A percentile compares a stretch with the other conserved stretches of the same genome.
Conservation (phyloP, 2,888 invertebrate species). For the Orthonychiurus folsomi region DNA sequence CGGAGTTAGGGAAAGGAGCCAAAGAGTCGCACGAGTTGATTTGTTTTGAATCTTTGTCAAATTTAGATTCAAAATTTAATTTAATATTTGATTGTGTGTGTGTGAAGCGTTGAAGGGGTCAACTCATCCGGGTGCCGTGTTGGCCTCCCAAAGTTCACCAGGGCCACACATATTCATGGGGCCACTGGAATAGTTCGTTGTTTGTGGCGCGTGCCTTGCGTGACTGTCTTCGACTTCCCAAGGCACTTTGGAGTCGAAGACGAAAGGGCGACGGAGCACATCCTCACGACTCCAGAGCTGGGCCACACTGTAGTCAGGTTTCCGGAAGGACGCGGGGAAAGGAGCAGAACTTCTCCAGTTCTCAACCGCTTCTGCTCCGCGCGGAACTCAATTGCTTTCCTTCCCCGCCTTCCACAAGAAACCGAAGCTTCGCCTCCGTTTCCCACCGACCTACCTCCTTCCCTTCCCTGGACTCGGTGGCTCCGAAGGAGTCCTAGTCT, state of each 20-base stretch:
- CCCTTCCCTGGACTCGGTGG: slow-evolving; percentile 4
- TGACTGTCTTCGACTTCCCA: slow-evolving; percentile 34
- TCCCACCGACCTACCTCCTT: background rate
- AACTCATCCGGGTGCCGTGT: background rate
- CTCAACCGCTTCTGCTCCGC: too few relatives aligned
- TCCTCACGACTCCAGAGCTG: slow-evolving; percentile 40
- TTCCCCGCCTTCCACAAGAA: too few relatives aligned
- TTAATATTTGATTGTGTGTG: too few relatives aligned
- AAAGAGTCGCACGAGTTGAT: too few relatives aligned
- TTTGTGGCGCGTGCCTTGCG: slow-evolving; percentile 10
- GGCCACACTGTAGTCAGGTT: slow-evolving; percentile 30
- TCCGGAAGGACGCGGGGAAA: background rate
- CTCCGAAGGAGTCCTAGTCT: background rate
- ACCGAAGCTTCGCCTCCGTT: slow-evolving; percentile 7
- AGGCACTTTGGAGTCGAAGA: slow-evolving; percentile 37
- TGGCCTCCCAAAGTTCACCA: background rate
- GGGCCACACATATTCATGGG: background rate
- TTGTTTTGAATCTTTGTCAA: too few relatives aligned
- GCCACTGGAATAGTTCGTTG: background rate
- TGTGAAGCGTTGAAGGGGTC: background rate
- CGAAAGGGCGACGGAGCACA: slow-evolving; percentile 33
- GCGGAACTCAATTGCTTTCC: too few relatives aligned
- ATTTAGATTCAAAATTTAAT: too few relatives aligned
- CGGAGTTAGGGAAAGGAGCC: too few relatives aligned
- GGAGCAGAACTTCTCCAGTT: too few relatives aligned